A percentile compares a stretch with the other conserved stretches of the same genome.
These are phyloP conservation scores for Cladopsammia gracilis DNA, from an alignment of 64 coral and sea anemone species.

Conservation along the genomic window DNA sequence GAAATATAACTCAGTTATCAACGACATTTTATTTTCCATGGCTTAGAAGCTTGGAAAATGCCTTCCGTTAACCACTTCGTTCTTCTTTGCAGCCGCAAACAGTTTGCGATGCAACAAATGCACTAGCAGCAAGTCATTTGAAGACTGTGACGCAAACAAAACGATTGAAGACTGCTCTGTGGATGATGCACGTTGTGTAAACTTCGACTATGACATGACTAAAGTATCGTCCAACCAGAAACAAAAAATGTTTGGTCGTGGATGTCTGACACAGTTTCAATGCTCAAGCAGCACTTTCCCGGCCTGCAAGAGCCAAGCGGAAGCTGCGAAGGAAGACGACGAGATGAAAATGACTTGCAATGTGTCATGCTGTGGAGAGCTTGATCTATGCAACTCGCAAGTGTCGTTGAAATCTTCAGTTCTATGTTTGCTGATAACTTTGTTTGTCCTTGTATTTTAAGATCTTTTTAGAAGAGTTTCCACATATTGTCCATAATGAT, in stretches of 20 bases:
- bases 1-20: too few species aligned
- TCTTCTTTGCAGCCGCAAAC: background rate
- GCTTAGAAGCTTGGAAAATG: too few species aligned
- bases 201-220: background rate
- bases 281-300: background rate
- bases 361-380: background rate
- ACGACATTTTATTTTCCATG: too few species aligned
- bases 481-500: background rate
- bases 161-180: background rate
- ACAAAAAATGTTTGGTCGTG: background rate
- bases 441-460: background rate
- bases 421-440: background rate
- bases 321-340: background rate
- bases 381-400: conserved; percentile 2
- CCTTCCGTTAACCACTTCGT: background rate
- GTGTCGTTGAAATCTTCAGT: background rate
- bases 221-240: too few species aligned
- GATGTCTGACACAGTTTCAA: background rate
- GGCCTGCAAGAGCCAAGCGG: background rate
- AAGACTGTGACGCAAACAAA: background rate
- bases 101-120: background rate
- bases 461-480: background rate
- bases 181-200: background rate
- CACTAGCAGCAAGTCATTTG: background rate
- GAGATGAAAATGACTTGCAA: background rate